Evolutionary conservation across 2,888 invertebrate genomes (phyloP).

Genomic region (Liopterus haemorrhoidalis): DNA sequence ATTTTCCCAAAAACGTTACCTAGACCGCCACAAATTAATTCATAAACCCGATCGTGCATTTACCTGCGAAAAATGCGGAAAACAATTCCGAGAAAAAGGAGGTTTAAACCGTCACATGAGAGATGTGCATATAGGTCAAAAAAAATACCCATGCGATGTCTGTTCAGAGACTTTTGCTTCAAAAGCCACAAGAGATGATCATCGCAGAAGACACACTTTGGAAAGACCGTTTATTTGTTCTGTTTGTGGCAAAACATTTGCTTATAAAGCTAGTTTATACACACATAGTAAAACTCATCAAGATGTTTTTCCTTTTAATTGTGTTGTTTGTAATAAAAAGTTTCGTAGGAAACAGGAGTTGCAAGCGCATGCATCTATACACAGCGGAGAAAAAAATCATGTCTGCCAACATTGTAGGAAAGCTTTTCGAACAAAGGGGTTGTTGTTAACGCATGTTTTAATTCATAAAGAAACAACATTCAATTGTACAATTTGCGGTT

Average conservation of each 20-base stretch:
- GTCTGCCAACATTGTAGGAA: conserved; percentile 50
- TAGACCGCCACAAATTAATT: conserved; percentile 46
- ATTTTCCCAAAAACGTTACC: conserved; percentile 50
- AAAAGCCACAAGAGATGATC: conserved; percentile 49
- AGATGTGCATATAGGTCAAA: conserved; percentile 42
- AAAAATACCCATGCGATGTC: conserved; percentile 41
- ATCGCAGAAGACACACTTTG: conserved; percentile 48
- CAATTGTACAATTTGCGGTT: conserved; percentile 43
- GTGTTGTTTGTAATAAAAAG: conserved; percentile 47
- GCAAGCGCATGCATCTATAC: conserved; percentile 50
- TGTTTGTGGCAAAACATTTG: conserved; percentile 50
- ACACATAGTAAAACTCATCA: conserved; percentile 48
- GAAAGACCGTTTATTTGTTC: conserved; percentile 50
- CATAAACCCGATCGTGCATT: conserved; percentile 43
- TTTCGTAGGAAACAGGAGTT: conserved; percentile 52
- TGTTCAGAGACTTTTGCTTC: conserved; percentile 43
- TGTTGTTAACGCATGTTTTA: conserved; percentile 43
- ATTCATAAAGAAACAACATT: conserved; percentile 45
- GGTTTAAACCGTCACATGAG: conserved; percentile 42
- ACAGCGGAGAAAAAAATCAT: conserved; percentile 53
- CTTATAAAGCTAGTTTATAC: conserved; percentile 49
- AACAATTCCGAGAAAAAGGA: conserved; percentile 45
- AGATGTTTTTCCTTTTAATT: conserved; percentile 45
- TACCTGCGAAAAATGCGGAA: conserved; percentile 47
- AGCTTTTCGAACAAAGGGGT: conserved; percentile 47